A percentile compares a stretch with the other conserved stretches of the same genome.
phyloP scores from a whole-genome alignment of 2,888 invertebrate genomes.

The Caenorhabditis zanzibari region DNA sequence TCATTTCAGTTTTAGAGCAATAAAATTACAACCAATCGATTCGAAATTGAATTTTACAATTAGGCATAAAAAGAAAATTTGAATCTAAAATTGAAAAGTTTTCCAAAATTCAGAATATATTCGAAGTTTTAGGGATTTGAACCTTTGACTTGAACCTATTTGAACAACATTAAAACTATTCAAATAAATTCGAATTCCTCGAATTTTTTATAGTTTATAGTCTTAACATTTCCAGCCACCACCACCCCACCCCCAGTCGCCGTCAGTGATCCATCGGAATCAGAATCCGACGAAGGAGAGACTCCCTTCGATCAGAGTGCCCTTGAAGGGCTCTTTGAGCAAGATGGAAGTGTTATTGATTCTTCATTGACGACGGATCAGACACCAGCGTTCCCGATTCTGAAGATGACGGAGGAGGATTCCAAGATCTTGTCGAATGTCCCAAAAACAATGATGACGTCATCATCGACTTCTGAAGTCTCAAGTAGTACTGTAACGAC shows the following conservation, averaged over 20 bases:
- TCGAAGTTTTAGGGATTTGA: too few species aligned
- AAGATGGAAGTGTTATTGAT: slow-evolving; percentile 65
- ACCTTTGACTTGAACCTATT: too few species aligned
- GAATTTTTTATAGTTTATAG: too few species aligned
- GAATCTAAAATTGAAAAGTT: too few species aligned
- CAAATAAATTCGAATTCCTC: too few species aligned
- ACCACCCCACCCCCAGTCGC: slow-evolving; percentile 27
- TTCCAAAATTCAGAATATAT: too few species aligned
- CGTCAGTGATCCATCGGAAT: slow-evolving; percentile 52
- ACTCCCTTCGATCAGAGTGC: slow-evolving; percentile 65
- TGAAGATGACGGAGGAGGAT: slow-evolving; percentile 62
- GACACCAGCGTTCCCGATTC: slow-evolving; percentile 61
- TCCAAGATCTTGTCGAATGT: slow-evolving; percentile 47
- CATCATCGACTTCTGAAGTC: slow-evolving; percentile 28
- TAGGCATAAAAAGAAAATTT: too few species aligned
- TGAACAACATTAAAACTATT: too few species aligned
- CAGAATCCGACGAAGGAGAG: slow-evolving; percentile 55
- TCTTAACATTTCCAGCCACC: slow-evolving; percentile 29
- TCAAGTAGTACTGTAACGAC: slow-evolving; percentile 12
- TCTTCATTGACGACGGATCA: slow-evolving; percentile 23
- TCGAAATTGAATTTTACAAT: too few species aligned
- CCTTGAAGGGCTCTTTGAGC: slow-evolving; percentile 60
- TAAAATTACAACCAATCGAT: too few species aligned
- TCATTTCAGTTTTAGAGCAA: too few species aligned
- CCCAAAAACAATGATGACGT: not conserved